A percentile compares a stretch with the other conserved stretches of the same genome.
Conservation (phyloP, 2,113 vertebrate genomes). For the Leiothrix lutea region DNA sequence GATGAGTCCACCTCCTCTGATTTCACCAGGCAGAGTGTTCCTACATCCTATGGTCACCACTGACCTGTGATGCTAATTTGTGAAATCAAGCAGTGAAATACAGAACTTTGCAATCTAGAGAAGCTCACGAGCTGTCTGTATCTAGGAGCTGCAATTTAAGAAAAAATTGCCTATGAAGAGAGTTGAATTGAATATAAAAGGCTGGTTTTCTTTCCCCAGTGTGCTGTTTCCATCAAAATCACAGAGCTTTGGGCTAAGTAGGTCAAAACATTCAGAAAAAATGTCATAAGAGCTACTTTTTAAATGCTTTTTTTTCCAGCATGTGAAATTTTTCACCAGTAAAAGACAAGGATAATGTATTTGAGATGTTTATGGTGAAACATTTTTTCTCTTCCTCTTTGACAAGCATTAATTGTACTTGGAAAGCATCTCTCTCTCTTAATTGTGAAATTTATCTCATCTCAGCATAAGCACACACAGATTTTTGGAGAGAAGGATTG, state of each 20-base stretch:
- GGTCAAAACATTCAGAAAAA: not conserved
- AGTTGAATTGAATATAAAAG: not conserved
- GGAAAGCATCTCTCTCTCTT: not conserved
- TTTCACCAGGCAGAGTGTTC: not conserved
- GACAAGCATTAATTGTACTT: not conserved
- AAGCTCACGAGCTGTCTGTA: not conserved
- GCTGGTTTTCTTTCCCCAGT: not conserved
- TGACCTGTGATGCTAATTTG: not conserved
- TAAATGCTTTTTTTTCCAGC: not conserved
- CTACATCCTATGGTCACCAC: not conserved
- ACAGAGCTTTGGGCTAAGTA: not conserved
- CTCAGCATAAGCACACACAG: not conserved
- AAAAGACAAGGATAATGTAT: not conserved
- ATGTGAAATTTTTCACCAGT: not conserved
- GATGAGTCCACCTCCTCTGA: not conserved
- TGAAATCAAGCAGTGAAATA: not conserved
- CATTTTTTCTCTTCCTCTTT: not conserved
- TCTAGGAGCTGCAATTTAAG: not conserved
- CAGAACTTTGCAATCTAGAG: not conserved
- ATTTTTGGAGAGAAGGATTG: not conserved
- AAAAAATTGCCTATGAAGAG: not conserved
- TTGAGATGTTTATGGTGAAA: not conserved
- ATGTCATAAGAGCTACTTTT: not conserved
- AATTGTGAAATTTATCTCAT: not conserved
- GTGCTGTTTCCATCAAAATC: not conserved